Base-by-base conservation (phyloP, 2,113 vertebrate genomes). In the Smithornis capensis region DNA sequence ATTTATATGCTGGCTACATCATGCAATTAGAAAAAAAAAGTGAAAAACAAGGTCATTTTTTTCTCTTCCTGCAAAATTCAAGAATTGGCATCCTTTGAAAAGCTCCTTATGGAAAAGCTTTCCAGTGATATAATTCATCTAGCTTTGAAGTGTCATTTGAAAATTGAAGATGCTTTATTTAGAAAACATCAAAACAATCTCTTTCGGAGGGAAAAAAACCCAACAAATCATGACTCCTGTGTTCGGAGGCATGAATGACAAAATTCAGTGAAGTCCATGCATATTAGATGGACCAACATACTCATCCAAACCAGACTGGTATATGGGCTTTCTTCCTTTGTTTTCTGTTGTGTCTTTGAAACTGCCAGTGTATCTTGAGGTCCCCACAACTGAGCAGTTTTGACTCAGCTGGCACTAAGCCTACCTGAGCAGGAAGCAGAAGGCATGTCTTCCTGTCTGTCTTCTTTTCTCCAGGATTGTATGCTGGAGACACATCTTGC, bases 121-220 rank as follows among this genome's bases (percentile, higher is more conserved):
- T 88, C 88, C 71, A 70, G 23, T 90, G 76, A 81, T 92, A 59
- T 35, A 94, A 90, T 86, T 93, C n/a, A 38, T 93, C 71, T 90
- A 83, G 79, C 92, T 95, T 93, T 93, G 91, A 95, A 92, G 83
- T 89, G 80, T 93, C 83, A 89, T 86, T 94, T 93, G 52, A 73
- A 97, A 95, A 95, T 96, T 94, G 71, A 83, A 92, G 73, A 87
- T 71, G 37, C 52, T 95, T 95, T 94, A 84, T 94, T 96, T 96
- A 89, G 95, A 92, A 94, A 94, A 92, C 81, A 89, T 95, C 81
- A 91, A 92, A 94, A 94, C 83, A 82, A 60, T 87, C 55, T 88
- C 59, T 91, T 89, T 74, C 21, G 16, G n/a, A 49, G 9, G 0
- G 4, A 42, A 56, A 33, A 82, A 55, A 49, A 7, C 40, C 40